phyloP scores from a whole-genome alignment of 2,113 vertebrate species.

The Gila orcuttii region DNA sequence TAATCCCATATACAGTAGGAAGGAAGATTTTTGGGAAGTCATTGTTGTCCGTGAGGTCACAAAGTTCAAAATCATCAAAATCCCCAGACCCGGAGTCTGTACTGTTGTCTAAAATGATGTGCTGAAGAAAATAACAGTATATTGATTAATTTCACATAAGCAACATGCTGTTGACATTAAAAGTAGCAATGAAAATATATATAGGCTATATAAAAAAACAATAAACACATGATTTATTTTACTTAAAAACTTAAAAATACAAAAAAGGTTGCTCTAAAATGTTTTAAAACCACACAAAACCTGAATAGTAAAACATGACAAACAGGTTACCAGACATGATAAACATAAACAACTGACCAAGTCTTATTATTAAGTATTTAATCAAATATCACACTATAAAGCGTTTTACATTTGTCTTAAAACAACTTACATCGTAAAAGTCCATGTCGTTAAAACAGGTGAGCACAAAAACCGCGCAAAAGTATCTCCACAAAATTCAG shows the following conservation, averaged over 20 bases:
- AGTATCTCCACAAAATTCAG: constrained; percentile 5
- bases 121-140: constrained; percentile 51
- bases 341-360: background rate
- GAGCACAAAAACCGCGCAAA: background rate
- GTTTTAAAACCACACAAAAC: background rate
- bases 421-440: constrained; percentile 8
- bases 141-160: constrained; percentile 11
- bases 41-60: constrained; percentile 70
- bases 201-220: background rate
- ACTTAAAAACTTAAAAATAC: background rate
- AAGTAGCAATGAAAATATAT: background rate
- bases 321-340: background rate
- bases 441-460: background rate
- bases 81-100: constrained; percentile 72
- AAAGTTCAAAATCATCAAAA: constrained; percentile 77
- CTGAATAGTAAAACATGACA: background rate
- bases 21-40: constrained; percentile 90
- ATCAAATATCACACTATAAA: background rate
- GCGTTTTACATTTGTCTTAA: background rate
- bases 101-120: constrained; percentile 69
- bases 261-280: background rate
- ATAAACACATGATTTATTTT: background rate
- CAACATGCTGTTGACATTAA: background rate
- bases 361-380: background rate
- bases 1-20: constrained; percentile 89